Evolutionary conservation across 37 sponge, comb jelly and placozoan genomes (phyloP).

Genomic region (Bolinopsis microptera): DNA sequence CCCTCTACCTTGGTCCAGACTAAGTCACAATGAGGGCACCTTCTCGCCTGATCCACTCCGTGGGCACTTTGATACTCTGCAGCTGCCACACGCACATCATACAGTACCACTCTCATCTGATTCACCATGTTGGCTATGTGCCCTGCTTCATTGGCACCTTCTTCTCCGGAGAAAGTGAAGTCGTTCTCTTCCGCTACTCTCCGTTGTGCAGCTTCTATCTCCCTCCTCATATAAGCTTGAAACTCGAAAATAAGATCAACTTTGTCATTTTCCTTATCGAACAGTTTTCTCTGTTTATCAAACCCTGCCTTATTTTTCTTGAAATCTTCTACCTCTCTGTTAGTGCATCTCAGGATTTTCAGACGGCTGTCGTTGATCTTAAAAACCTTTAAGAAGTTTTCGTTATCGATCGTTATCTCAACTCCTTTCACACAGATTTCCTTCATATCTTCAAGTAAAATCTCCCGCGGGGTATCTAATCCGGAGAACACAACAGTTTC

Average conservation of each 20-base stretch:
- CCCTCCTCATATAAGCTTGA: not conserved
- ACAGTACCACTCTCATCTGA: not conserved
- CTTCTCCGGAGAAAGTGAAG: constrained; percentile 17
- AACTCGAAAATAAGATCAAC: constrained; percentile 35
- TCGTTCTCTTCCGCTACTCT: constrained; percentile 30
- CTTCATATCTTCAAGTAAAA: not conserved
- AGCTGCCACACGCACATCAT: not conserved
- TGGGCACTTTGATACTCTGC: not conserved
- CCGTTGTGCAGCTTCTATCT: not conserved
- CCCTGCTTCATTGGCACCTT: constrained; percentile 23
- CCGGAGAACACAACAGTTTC: not conserved
- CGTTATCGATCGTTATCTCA: not conserved
- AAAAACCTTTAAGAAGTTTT: constrained; percentile 44
- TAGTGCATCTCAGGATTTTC: constrained; percentile 28
- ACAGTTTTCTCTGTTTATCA: not conserved
- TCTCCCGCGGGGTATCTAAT: not conserved
- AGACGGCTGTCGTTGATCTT: constrained; percentile 38
- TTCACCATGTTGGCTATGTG: constrained; percentile 24
- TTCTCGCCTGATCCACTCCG: not conserved
- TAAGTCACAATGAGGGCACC: not conserved
- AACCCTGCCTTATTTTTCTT: constrained; percentile 9
- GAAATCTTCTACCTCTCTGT: not conserved
- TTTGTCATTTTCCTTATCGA: not conserved
- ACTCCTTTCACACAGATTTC: not conserved
- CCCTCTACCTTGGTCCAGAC: constrained; percentile 36